Base-by-base conservation (phyloP, 2,888 invertebrate genomes). In the Lepas anatifera region DNA sequence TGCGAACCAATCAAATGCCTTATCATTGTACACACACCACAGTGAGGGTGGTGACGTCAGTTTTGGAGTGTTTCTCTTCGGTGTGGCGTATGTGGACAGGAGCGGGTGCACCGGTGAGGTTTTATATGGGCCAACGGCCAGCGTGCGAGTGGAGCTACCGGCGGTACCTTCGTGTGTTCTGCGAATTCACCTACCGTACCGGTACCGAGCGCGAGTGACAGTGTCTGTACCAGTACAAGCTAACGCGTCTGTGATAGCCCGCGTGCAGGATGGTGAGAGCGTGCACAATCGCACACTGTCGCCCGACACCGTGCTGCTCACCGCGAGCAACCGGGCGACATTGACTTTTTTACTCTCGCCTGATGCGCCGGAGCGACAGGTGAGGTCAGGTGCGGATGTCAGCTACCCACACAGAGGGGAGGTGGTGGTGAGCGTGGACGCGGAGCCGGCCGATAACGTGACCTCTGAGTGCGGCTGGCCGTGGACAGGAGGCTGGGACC, bases 1-100 rank as follows among this genome's bases (percentile, higher is more conserved):
- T n/a, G n/a, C n/a, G n/a, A 58, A 58, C 35, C 58, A 35, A 58
- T 58, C 58, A 32, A 58, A 35, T 35, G 58, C 58, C 58, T 58
- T 58, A 58, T 58, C 58, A 2, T 35, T 58, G 58, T 58, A 58
- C 58, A 35, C 58, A 22, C 58, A 58, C 35, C 58, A 35, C 58
- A 22, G 22, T 8, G 58, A 22, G 7, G 35, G 35, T 22, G 52
- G 52, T 18, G 58, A 4, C 58, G 58, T n/a, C n/a, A n/a, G n/a
- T n/a, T n/a, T n/a, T n/a, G n/a, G n/a, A n/a, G n/a, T 35, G 32
- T 58, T 58, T 32, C 58, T 58, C 22, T 58, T 58, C 58, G 32
- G 25, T n/a, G 58, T 58, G 32, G 10, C 22, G 35, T 58, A 32
- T 58, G 32, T 58, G 7, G 58, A 35, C 35, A 35, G 35, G 35